Percentiles rank a stretch among this genome's conserved stretches.
Evolutionary conservation across 2,797 vertebrate species (phyloP).

Genomic region (Glyptemys insculpta): DNA sequence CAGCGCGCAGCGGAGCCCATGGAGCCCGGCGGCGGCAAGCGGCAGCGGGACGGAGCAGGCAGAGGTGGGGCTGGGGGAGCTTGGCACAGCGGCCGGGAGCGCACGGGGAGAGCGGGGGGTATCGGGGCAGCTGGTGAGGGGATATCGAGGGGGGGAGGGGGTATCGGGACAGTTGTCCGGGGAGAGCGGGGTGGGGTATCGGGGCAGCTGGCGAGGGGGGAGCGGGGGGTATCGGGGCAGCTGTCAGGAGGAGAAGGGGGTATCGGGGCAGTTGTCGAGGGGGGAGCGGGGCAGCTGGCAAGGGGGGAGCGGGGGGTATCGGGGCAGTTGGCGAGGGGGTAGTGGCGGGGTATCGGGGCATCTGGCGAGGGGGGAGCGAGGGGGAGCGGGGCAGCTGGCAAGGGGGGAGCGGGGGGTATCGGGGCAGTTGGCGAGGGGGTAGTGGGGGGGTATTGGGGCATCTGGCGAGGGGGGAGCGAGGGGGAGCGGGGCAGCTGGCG

Average conservation of each 20-base stretch:
- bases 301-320: no score
- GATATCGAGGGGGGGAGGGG: no score
- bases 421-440: not conserved
- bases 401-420: not conserved
- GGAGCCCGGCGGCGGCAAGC: not conserved
- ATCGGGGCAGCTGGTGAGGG: no score
- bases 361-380: no score
- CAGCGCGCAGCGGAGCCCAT: not conserved
- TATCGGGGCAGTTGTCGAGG: not conserved
- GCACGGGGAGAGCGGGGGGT: no score
- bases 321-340: no score
- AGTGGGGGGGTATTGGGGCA: no score
- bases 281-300: not conserved
- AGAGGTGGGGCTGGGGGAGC: not conserved
- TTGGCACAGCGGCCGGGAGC: not conserved
- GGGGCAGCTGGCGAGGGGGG: not conserved
- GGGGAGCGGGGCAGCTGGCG: no score
- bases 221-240: no score
- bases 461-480: not conserved
- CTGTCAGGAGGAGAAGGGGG: no score
- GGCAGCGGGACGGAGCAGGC: not conserved
- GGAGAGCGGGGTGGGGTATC: not conserved
- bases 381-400: no score
- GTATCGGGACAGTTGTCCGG: not conserved
- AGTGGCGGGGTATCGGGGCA: no score